These are phyloP conservation scores for Lagodon rhomboides DNA, from an alignment of 2,797 vertebrate species.

Conservation along the genomic window DNA sequence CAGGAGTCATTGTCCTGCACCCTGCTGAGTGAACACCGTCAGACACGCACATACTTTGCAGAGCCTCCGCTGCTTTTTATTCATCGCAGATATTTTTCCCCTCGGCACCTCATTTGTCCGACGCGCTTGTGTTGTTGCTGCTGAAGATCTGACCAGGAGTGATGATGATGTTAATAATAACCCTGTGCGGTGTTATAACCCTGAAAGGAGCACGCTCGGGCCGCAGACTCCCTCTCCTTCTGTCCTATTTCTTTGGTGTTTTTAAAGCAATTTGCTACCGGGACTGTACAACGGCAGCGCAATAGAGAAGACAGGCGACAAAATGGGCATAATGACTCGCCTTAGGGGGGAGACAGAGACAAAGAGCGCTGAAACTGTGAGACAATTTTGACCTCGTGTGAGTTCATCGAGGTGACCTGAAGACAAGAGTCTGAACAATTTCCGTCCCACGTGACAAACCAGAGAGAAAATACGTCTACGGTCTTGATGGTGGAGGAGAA, in stretches of 20 bases:
- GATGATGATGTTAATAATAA: slow-evolving; percentile 75
- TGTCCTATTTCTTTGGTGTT: slow-evolving; percentile 65
- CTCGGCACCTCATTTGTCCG: slow-evolving; percentile 55
- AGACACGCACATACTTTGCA: slow-evolving; percentile 3
- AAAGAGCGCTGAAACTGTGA: slow-evolving; percentile 51
- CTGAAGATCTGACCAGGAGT: slow-evolving; percentile 70
- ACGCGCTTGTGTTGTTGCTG: slow-evolving; percentile 46
- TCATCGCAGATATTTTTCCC: slow-evolving; percentile 52
- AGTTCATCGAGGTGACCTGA: slow-evolving; percentile 40
- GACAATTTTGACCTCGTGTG: slow-evolving; percentile 60
- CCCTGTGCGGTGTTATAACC: slow-evolving; percentile 58
- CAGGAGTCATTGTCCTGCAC: not conserved
- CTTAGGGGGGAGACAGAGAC: slow-evolving; percentile 53
- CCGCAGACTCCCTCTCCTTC: slow-evolving; percentile 54
- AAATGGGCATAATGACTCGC: slow-evolving; percentile 80
- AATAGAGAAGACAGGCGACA: slow-evolving; percentile 71
- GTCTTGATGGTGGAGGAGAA: not conserved
- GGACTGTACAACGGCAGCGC: slow-evolving; percentile 41
- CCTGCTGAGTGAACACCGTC: slow-evolving; percentile 6
- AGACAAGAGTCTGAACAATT: too few species aligned
- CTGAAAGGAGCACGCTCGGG: slow-evolving; percentile 65
- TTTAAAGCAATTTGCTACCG: slow-evolving; percentile 55
- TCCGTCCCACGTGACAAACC: not conserved
- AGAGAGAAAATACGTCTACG: slow-evolving; percentile 7
- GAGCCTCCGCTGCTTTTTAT: slow-evolving; percentile 33